A percentile compares a stretch with the other conserved stretches of the same genome.
phyloP scores from a whole-genome alignment of 2,113 vertebrate species.

The Perognathus longimembris region DNA sequence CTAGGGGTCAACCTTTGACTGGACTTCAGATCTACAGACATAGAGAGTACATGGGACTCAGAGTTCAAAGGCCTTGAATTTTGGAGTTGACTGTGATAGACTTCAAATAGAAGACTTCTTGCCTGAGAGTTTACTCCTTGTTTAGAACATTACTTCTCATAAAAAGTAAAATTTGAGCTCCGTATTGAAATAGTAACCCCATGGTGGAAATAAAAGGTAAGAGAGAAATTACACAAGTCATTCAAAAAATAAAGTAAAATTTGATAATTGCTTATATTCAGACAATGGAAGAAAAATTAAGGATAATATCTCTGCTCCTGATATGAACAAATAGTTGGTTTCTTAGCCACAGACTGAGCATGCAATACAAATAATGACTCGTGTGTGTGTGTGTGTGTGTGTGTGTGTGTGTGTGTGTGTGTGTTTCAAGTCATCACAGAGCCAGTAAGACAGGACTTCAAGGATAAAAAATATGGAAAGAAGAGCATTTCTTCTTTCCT shows the following conservation, averaged over 20 bases:
- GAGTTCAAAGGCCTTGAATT: not conserved
- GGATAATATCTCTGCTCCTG: not conserved
- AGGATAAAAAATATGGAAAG: not conserved
- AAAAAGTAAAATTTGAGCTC: conserved; percentile 20
- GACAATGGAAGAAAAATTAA: not conserved
- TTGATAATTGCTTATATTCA: not conserved
- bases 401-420: not conserved
- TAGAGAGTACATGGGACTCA: not conserved
- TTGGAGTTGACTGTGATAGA: not conserved
- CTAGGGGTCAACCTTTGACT: not conserved
- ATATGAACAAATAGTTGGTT: not conserved
- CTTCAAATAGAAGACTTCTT: not conserved
- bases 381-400: not conserved
- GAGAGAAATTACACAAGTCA: not conserved
- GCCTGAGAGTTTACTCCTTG: not conserved
- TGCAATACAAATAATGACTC: not conserved
- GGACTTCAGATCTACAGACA: not conserved
- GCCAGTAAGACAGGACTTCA: conserved; percentile 13
- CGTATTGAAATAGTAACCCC: not conserved
- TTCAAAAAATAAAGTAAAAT: not conserved
- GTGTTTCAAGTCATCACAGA: not conserved
- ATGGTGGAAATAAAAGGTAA: not conserved
- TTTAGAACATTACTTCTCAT: not conserved
- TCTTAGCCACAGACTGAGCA: not conserved
- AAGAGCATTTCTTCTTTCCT: not conserved